Evolutionary conservation across 2,113 vertebrate genomes (phyloP), one percentile per base, ranked within the genome.

Genomic region (Urocynchramus pylzowi): DNA sequence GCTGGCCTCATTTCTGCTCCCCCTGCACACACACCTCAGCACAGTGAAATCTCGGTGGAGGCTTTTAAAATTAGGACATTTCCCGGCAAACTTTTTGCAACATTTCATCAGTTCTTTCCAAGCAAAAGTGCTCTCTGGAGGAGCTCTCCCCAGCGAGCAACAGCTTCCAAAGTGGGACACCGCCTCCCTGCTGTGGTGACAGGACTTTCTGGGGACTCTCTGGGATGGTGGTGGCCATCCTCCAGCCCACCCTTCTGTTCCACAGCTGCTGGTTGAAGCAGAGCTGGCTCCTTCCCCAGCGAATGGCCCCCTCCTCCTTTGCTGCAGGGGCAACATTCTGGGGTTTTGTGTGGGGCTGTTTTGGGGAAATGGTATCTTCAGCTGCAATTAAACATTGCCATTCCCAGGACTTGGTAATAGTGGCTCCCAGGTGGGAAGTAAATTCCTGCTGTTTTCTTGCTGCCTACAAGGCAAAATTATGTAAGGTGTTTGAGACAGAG

Each of bases 11-110:
- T 91, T 95, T 94, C 86, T 90, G 50, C 54, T 77, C 42, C 50
- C 52, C n/a, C 30, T 41, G n/a, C 53, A 18, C 71, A 63, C 33
- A 39, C 69, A 53, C 76, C 80, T 95, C 90, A 85, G 79, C 85
- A 65, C 81, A 83, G 50, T 45, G 57, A 96, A 80, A 84, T 95
- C 95, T 93, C 54, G 0, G 6, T 4, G 37, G 95, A 94, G 61
- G 35, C 73, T 95, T 87, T 88, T 76, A 82, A 84, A 97, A 97
- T 76, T 96, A 97, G 97, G 95, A 70, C 95, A 56, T 74, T 80
- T 18, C 52, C 71, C 15, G 16, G 84, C 84, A 96, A 71, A 94
- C 89, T 87, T 92, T 19, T 73, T 64, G 52, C 59, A 90, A 68
- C 67, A 45, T 84, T 93, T 97, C 37, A 42, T 87, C 76, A 56